Percentiles rank a stretch among this genome's conserved stretches.
These are phyloP conservation scores for Arrhopalites spinosus DNA, from an alignment of 2,888 invertebrate genomes.

Conservation along the genomic window DNA sequence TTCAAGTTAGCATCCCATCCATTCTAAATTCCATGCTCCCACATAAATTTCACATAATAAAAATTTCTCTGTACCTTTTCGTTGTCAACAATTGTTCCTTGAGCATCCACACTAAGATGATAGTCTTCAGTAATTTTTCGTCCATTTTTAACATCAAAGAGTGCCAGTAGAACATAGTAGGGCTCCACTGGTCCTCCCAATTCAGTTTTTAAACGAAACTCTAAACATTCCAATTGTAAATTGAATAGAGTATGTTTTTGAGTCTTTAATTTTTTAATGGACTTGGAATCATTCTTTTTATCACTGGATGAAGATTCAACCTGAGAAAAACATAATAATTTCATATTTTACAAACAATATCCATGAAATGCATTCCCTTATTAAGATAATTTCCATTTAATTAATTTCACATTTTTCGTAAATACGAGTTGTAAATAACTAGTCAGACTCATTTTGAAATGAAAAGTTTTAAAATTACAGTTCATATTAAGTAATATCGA, in stretches of 20 bases:
- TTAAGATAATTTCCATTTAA: too few relatives aligned
- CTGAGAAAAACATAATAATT: conserved; percentile 21
- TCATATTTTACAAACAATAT: too few relatives aligned
- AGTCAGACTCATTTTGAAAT: background rate
- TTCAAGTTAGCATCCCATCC: too few relatives aligned
- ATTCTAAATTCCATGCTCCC: too few relatives aligned
- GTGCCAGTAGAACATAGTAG: conserved; percentile 83
- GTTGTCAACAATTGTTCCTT: conserved; percentile 49
- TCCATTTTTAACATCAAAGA: conserved; percentile 87
- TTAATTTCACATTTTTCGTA: background rate
- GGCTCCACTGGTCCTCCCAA: conserved; percentile 76
- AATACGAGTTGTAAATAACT: background rate
- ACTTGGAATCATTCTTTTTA: conserved; percentile 33
- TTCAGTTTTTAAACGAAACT: conserved; percentile 54
- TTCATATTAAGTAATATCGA: too few relatives aligned
- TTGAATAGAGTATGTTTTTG: conserved; percentile 38
- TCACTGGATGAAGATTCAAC: conserved; percentile 38
- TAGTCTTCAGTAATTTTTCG: conserved; percentile 92
- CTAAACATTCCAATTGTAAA: conserved; percentile 49
- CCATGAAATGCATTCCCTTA: too few relatives aligned
- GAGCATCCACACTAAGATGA: conserved; percentile 66
- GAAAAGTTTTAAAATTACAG: too few relatives aligned
- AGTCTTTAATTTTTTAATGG: conserved; percentile 29
- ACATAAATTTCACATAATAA: background rate
- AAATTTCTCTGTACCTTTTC: conserved; percentile 45